Conservation (phyloP, 2,113 vertebrate genomes). For the Cyphomyrus discorhynchus region DNA sequence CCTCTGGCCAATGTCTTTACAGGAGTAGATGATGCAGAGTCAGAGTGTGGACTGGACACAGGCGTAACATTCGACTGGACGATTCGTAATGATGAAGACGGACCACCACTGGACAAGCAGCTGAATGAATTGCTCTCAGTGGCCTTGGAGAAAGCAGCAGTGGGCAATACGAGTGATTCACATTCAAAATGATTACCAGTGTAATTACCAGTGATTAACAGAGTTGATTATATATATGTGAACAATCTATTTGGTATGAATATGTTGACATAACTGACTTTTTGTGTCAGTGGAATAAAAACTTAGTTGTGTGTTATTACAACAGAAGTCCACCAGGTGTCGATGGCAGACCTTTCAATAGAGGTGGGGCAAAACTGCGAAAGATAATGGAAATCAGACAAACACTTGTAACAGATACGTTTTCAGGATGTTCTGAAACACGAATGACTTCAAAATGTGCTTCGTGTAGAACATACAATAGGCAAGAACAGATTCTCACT, state of each 20-base stretch:
- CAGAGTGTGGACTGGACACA: conserved; percentile 81
- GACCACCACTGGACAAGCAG: conserved; percentile 56
- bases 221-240: neutral
- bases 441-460: neutral
- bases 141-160: conserved; percentile 23
- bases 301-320: neutral
- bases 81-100: conserved; percentile 65
- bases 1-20: neutral
- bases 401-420: neutral
- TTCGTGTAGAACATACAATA: neutral
- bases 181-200: neutral
- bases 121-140: conserved; percentile 56
- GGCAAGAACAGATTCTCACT: neutral
- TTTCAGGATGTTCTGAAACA: neutral
- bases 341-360: neutral
- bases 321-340: neutral
- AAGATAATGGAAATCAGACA: neutral
- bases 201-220: neutral
- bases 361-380: neutral
- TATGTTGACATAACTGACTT: neutral
- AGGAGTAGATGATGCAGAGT: conserved; percentile 81
- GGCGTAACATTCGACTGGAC: conserved; percentile 70
- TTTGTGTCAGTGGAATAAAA: neutral
- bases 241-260: neutral
- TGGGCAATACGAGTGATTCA: neutral